Evolutionary conservation across 2,888 invertebrate genomes (phyloP), one percentile per base, ranked within the genome.

Genomic region (Melipona beecheii): DNA sequence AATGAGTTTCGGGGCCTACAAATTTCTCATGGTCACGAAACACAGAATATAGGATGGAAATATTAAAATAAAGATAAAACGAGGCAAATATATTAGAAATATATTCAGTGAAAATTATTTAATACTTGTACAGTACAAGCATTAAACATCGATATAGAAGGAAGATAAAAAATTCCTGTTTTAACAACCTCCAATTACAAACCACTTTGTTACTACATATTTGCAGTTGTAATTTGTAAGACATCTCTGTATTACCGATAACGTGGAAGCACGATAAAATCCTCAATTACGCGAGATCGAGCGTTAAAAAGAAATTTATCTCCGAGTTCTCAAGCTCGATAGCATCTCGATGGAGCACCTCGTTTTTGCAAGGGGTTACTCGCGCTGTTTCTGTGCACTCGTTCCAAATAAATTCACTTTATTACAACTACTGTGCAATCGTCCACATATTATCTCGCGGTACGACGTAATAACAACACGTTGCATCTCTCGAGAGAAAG

Each of bases 371-470:
- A 4, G 50, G 60, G 49, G n/a, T 0, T 31, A 31, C 31, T 31
- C 56, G 15, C 66, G 66, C 43, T 52, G 27, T 58, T 58, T 65
- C 65, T 50, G 65, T 17, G 2, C 60, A 13, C n/a, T 15, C 52
- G 36, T 2, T 49, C 21, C 21, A 62, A 71, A 31, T 62, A 77
- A 70, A 58, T 75, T 75, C 66, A 11, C 27, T 68, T 52, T 27
- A 24, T 50, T 49, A 17, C 21, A 24, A 54, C 6, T n/a, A 54
- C 68, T 68, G 3, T 43, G 60, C 27, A 68, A 78, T 31, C 2
- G 17, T 27, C 43, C 17, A 13, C 2, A n/a, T 49, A 43, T 65
- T 70, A 78, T 78, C 56, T 17, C 64, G 15, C 6, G 2, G 17
- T 19, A 17, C 4, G 5, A 2, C 21, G 75, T n/a, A 19, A 54